Base-by-base conservation (phyloP, 2,888 invertebrate species). In the Hypomecis atomaria region DNA sequence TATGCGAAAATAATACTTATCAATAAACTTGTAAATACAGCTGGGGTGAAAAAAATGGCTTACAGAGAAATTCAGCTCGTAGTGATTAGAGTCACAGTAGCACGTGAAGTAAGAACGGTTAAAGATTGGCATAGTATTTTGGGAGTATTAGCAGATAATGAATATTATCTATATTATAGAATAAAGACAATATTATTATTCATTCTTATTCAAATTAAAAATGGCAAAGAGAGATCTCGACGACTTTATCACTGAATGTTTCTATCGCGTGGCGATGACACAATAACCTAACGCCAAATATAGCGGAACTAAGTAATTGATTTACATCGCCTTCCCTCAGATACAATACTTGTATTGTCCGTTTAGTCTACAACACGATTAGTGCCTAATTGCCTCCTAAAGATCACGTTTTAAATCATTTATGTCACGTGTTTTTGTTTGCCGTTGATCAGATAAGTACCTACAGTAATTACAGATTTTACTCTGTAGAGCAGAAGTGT, bases 231-330 rank as follows among this genome's bases (percentile, higher is more conserved):
- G 49, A 36, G n/a, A 7, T 13, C 37, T 10, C n/a, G 40, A 52
- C 3, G 40, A 33, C 11, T 50, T 45, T 6, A 37, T 40, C 48
- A 58, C 45, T 62, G 58, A 47, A 37, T 57, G 52, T 65, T 65
- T 65, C 64, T 53, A 65, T 62, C 53, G 23, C 57, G 59, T 66
- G 55, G 54, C 52, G 59, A 64, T 61, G 59, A 62, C 66, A 66
- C 67, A 44, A 60, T 67, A 71, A 57, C 67, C 66, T 70, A 59
- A 71, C 69, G 65, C 66, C 69, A 62, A 69, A 63, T 66, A 65
- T 59, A 66, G 65, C 67, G 62, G 48, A 45, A 61, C 66, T 63
- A 72, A 77, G 74, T 71, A 72, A 71, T 77, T 3, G 1, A 2
- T 3, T 23, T 71, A 65, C 63, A 74, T 59, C 67, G 67, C 66